Evolutionary conservation across 2,113 vertebrate species (phyloP).

Genomic region (Chionis minor): DNA sequence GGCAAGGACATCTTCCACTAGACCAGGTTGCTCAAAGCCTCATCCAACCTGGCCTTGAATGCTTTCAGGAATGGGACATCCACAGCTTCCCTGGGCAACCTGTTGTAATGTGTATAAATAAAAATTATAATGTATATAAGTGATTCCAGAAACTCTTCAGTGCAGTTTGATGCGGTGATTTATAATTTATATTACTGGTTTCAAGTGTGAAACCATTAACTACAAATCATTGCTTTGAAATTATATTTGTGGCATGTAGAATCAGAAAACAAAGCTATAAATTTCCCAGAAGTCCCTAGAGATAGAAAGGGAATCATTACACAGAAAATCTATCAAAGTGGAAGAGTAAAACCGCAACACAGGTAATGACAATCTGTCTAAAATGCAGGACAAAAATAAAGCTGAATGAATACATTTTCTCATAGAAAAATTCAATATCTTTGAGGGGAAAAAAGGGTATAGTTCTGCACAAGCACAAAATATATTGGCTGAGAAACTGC

Average conservation of each 20-base stretch:
- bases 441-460: neutral
- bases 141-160: neutral
- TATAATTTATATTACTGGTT: neutral
- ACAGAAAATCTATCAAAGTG: neutral
- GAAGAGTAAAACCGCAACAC: neutral
- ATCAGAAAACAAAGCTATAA: neutral
- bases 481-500: neutral
- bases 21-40: too few relatives aligned
- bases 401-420: neutral
- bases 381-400: neutral
- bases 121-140: neutral
- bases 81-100: too few relatives aligned
- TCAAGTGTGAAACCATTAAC: neutral
- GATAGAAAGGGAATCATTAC: neutral
- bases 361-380: neutral
- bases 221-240: neutral
- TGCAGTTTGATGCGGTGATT: neutral
- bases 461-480: neutral
- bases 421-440: neutral
- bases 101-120: too few relatives aligned
- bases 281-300: neutral
- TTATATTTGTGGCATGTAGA: neutral
- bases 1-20: too few relatives aligned
- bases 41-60: too few relatives aligned
- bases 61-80: too few relatives aligned